Evolutionary conservation across 2,888 invertebrate species (phyloP), one percentile per base, ranked within the genome.

Genomic region (Volucella inanis): DNA sequence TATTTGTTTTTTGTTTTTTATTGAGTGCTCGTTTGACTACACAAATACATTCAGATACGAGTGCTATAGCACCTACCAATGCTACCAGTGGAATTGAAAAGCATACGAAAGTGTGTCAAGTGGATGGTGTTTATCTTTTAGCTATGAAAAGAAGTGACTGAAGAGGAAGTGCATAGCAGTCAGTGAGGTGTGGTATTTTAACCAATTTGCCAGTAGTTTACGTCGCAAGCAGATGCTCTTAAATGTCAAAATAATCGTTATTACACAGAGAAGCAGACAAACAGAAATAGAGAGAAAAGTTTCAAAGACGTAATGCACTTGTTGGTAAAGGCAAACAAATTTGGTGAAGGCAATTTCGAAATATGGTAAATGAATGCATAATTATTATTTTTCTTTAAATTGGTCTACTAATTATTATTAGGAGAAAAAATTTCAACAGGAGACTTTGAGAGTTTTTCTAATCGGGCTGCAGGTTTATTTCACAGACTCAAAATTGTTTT

Each of bases 111-210:
- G 74, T 84, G 45, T 84, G 84, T 84, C 84, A 84, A 84, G 84
- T 79, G 71, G 71, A 61, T 75, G 84, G 79, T 79, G 79, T 84
- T 79, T 84, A 84, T 84, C 79, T 79, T 61, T 74, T 74, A 62
- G 50, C 67, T 68, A 52, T 22, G 57, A 39, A 39, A 52, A 57
- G 59, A 39, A 68, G 67, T 18, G 64, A 52, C 61, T 49, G 55
- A 55, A 75, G 64, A 71, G 79, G 83, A 84, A 75, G 64, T 59
- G 70, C 55, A 55, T 55, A 49, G 57, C 57, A 62, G 61, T 52
- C 70, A 61, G 38, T 62, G 74, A 78, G 80, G 74, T 76, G 75
- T 71, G 71, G 70, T 54, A 75, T 70, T 79, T 70, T 50, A 79
- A 76, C 65, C 79, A 75, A 75, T 84, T 84, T 79, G 64, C 71